phyloP scores from a whole-genome alignment of 1,140 invertebrate genomes.

The Subanguina moxae region DNA sequence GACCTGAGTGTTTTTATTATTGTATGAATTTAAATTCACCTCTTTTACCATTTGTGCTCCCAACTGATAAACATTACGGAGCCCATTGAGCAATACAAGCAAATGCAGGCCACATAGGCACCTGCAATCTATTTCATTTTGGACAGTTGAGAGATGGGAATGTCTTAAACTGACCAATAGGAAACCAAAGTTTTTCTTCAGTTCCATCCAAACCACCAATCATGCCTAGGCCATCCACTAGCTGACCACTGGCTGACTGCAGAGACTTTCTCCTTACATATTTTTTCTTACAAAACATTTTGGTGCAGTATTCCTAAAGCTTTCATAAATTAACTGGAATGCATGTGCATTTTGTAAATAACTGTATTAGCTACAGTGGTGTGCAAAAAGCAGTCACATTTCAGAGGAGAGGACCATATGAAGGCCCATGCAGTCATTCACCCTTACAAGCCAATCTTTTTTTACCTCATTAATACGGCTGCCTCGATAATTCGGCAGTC shows the following conservation, averaged over 20 bases:
- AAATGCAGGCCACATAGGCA: conserved; percentile 58
- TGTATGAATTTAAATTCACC: neutral
- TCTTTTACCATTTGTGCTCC: conserved; percentile 45
- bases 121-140: conserved; percentile 34
- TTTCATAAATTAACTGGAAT: neutral
- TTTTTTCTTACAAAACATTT: conserved; percentile 47
- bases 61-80: conserved; percentile 55
- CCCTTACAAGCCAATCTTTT: too few relatives aligned
- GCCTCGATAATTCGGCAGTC: too few relatives aligned
- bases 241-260: conserved; percentile 50
- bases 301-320: conserved; percentile 29
- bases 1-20: conserved; percentile 16
- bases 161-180: conserved; percentile 49
- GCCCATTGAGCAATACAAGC: conserved; percentile 58
- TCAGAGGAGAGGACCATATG: too few relatives aligned
- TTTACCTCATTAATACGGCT: neutral
- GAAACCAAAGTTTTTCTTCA: conserved; percentile 58
- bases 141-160: too few relatives aligned
- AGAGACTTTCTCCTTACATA: conserved; percentile 54
- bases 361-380: too few relatives aligned
- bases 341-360: too few relatives aligned
- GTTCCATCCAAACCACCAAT: conserved; percentile 32
- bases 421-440: too few relatives aligned
- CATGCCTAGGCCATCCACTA: conserved; percentile 48
- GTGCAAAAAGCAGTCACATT: too few relatives aligned